Evolutionary conservation across 2,797 vertebrate genomes (phyloP), one percentile per base, ranked within the genome.

Genomic region (Fundulus diaphanus): DNA sequence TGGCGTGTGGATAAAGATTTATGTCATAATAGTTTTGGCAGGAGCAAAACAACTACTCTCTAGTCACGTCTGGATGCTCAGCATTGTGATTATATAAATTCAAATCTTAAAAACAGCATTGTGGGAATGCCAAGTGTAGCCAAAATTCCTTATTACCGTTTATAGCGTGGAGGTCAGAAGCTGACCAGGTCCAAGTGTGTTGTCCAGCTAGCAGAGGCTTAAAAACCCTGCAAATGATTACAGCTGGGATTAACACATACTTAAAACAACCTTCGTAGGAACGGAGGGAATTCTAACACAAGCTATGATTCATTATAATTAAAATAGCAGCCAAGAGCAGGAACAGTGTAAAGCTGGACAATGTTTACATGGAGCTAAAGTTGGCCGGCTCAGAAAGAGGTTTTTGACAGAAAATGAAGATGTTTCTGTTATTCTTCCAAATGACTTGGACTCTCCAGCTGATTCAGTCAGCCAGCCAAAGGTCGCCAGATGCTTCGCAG

Each of bases 401-500:
- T 63, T 76, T 85, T 79, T 76, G 67, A 78, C 7, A 49, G 70
- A 86, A 72, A 78, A 85, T 85, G 46, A 83, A 87, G 82, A 82
- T 51, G 76, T 88, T 82, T 81, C 52, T 74, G 49, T 85, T 84
- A 74, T 63, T 82, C 46, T 68, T 86, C 76, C 78, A 70, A 65
- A 59, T 7, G 40, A 72, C 51, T 81, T 81, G 79, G 87, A 82
- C 20, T 74, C 31, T 57, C 46, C 63, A 33, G 35, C 52, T 35
- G 59, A 76, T 18, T 68, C 29, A 0, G 42, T 35, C 68, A 75
- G 83, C 54, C 83, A 86, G 84, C 86, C 85, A 88, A 74, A 76
- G 87, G 82, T 85, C 75, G 83, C 72, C 84, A 90, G 81, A 87
- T 81, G 74, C 82, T 82, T 68, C 42, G 61, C 52, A 31, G 31